phyloP scores from a whole-genome alignment of 2,797 vertebrate species.

The Balearica regulorum region DNA sequence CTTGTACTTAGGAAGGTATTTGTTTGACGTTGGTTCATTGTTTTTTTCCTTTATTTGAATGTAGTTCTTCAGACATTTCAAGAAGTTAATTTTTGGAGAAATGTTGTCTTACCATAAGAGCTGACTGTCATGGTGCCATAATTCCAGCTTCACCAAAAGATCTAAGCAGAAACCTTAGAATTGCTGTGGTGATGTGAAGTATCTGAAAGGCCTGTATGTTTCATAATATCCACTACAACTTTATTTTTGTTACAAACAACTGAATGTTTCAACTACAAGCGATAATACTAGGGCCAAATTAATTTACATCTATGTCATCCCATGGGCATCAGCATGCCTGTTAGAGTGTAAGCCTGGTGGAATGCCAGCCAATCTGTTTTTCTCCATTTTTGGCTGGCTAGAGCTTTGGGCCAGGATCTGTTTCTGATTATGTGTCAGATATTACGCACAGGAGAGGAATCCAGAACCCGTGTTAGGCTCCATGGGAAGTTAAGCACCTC shows the following conservation, averaged over 20 bases:
- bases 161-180: background rate
- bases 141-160: slow-evolving; percentile 11
- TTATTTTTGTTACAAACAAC: background rate
- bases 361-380: slow-evolving; percentile 3
- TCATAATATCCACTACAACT: background rate
- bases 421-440: slow-evolving; percentile 54
- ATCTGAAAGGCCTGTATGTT: background rate
- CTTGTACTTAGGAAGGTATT: background rate
- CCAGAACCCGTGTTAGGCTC: background rate
- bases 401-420: slow-evolving; percentile 16
- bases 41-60: background rate
- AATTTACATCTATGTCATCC: background rate
- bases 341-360: background rate
- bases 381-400: slow-evolving; percentile 35
- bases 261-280: background rate
- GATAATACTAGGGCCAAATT: background rate
- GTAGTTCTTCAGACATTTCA: background rate
- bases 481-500: slow-evolving; percentile 15
- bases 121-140: background rate
- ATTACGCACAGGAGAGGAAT: slow-evolving; percentile 46
- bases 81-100: background rate
- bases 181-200: background rate
- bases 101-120: background rate
- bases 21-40: background rate
- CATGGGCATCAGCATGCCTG: background rate